These are phyloP conservation scores for Penaeus vannamei DNA, from an alignment of 1,140 invertebrate species.

Conservation along the genomic window DNA sequence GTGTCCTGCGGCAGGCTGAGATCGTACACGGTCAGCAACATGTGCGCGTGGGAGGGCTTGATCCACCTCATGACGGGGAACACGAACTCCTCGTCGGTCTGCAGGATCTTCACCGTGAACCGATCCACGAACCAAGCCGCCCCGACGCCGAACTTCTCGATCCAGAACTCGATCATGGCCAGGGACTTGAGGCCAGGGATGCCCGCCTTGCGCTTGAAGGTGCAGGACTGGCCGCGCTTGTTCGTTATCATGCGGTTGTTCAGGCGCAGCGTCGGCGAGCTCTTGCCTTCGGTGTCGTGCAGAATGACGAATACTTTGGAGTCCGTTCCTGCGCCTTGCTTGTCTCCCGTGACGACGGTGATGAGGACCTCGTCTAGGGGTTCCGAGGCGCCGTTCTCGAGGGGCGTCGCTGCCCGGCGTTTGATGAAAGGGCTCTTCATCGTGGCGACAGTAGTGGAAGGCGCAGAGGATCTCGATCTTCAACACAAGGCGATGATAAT, in stretches of 20 bases:
- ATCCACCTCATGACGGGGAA: conserved; percentile 67
- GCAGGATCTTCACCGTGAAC: conserved; percentile 71
- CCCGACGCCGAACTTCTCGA: conserved; percentile 70
- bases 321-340: conserved; percentile 70
- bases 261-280: conserved; percentile 68
- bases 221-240: conserved; percentile 69
- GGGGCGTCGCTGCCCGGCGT: conserved; percentile 32
- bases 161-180: conserved; percentile 65
- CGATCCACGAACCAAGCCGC: conserved; percentile 73
- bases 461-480: no score
- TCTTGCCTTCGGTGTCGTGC: conserved; percentile 69
- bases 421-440: conserved; percentile 37
- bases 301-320: conserved; percentile 70
- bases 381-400: conserved; percentile 70
- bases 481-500: no score
- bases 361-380: conserved; percentile 66
- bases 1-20: conserved; percentile 53
- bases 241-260: conserved; percentile 71
- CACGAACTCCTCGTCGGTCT: conserved; percentile 58
- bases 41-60: conserved; percentile 1
- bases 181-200: conserved; percentile 67
- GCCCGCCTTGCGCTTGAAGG: conserved; percentile 34
- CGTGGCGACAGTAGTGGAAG: not conserved
- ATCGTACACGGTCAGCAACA: conserved; percentile 45
- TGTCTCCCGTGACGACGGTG: conserved; percentile 71